These are phyloP conservation scores for Drosophila oshimai DNA, from an alignment of 1,140 invertebrate genomes.

Conservation along the genomic window DNA sequence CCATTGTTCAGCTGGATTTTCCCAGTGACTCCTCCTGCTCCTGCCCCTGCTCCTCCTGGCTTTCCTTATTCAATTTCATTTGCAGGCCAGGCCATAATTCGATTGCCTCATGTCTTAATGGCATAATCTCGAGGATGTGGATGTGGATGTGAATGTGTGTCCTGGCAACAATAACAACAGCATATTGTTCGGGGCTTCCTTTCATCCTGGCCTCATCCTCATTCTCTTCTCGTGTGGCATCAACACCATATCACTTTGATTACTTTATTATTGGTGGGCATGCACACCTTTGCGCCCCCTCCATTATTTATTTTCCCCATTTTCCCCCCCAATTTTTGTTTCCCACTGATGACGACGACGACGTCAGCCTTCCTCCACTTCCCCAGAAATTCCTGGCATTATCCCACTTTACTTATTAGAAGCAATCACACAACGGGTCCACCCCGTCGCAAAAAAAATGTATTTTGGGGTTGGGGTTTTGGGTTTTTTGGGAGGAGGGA, in stretches of 20 bases:
- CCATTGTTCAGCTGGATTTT: constrained; percentile 20
- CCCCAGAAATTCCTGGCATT: constrained; percentile 14
- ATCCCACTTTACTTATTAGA: constrained; percentile 75
- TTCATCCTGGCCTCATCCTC: background rate
- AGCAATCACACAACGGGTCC: constrained; percentile 59
- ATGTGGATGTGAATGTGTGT: constrained; percentile 12
- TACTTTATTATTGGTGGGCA: constrained; percentile 74
- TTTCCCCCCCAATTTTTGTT: constrained; percentile 3
- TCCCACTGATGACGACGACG: constrained; percentile 50
- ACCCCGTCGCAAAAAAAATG: constrained; percentile 3
- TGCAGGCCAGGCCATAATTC: constrained; percentile 50
- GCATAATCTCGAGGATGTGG: constrained; percentile 51
- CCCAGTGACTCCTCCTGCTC: background rate
- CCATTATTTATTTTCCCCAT: constrained; percentile 1
- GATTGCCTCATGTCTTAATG: constrained; percentile 69
- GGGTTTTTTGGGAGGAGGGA: background rate
- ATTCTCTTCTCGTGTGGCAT: constrained; percentile 14
- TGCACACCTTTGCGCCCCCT: constrained; percentile 27
- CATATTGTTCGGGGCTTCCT: constrained; percentile 15
- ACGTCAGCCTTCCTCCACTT: background rate
- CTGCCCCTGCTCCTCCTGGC: too few relatives aligned
- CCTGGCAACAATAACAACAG: constrained; percentile 64
- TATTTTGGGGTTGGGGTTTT: background rate
- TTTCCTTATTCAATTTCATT: constrained; percentile 37
- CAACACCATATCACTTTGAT: constrained; percentile 79